Percentiles rank a stretch among this genome's conserved stretches.
Evolutionary conservation across 2,113 vertebrate species (phyloP).

Genomic region (Psammodynastes pulverulentus): DNA sequence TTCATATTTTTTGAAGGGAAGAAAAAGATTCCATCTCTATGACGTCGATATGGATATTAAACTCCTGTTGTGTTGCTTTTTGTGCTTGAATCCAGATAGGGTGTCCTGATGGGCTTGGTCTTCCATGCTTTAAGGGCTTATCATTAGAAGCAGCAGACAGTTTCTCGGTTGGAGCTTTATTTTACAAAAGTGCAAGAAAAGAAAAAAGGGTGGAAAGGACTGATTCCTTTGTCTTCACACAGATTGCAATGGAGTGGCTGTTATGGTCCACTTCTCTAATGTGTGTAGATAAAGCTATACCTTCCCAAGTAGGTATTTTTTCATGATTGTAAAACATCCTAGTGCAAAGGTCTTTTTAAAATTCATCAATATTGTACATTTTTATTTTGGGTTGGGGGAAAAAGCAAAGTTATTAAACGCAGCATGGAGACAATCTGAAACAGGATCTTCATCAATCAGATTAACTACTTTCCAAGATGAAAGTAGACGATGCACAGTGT

Average conservation of each 20-base stretch:
- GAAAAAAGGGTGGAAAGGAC: not conserved
- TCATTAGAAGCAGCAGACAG: conserved; percentile 55
- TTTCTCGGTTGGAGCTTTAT: conserved; percentile 37
- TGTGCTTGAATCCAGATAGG: conserved; percentile 45
- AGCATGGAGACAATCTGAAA: conserved; percentile 85
- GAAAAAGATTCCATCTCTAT: conserved; percentile 28
- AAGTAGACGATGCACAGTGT: conserved; percentile 82
- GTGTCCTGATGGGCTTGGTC: conserved; percentile 46
- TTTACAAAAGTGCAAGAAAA: conserved; percentile 40
- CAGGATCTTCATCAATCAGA: conserved; percentile 91
- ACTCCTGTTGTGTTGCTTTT: conserved; percentile 36
- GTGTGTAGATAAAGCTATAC: conserved; percentile 10
- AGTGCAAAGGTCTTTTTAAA: conserved; percentile 40
- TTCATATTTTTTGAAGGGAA: conserved; percentile 28
- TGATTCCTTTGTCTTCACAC: conserved; percentile 2
- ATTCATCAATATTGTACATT: conserved; percentile 54
- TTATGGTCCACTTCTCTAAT: conserved; percentile 46
- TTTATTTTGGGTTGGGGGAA: conserved; percentile 37
- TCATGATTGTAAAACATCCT: conserved; percentile 31
- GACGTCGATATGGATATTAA: conserved; percentile 51
- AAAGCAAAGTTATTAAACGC: conserved; percentile 72
- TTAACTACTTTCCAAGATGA: conserved; percentile 82
- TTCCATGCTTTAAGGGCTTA: conserved; percentile 57
- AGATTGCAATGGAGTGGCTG: conserved; percentile 39
- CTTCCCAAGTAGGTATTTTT: conserved; percentile 29